phyloP scores from a whole-genome alignment of 2,797 vertebrate genomes.

The Gadopsis marmoratus region DNA sequence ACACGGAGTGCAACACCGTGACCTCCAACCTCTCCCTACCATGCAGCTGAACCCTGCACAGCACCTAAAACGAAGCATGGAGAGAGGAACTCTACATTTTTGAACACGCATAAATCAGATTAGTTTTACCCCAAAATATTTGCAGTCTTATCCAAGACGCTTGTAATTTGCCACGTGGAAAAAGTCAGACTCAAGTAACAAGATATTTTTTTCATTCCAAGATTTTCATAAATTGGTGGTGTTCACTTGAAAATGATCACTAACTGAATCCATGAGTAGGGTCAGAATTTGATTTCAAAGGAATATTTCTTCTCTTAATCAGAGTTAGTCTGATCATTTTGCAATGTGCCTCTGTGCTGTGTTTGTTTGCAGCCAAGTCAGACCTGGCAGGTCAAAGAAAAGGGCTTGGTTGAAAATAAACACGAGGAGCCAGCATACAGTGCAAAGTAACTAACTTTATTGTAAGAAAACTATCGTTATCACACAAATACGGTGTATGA shows the following conservation, averaged over 20 bases:
- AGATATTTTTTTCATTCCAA: not conserved
- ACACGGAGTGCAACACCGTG: constrained; percentile 60
- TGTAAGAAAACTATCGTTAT: not conserved
- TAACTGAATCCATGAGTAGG: constrained; percentile 59
- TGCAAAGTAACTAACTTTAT: not conserved
- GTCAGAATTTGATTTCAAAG: constrained; percentile 17
- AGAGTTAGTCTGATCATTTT: not conserved
- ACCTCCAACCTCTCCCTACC: constrained; percentile 65
- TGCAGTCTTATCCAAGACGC: constrained; percentile 1
- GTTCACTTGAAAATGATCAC: constrained; percentile 24
- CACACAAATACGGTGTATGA: not conserved
- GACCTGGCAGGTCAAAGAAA: constrained; percentile 1
- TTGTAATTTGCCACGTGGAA: constrained; percentile 10
- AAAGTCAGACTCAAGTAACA: constrained; percentile 14
- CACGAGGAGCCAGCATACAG: not conserved
- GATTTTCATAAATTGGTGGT: not conserved
- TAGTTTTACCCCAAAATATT: constrained; percentile 20
- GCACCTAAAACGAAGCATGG: constrained; percentile 46
- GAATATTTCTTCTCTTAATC: not conserved
- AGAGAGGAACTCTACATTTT: not conserved
- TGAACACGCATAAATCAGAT: constrained; percentile 22
- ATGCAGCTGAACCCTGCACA: constrained; percentile 66
- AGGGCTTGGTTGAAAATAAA: not conserved
- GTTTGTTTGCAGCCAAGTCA: constrained; percentile 1
- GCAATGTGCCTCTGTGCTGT: constrained; percentile 2